Conservation (phyloP, 2,888 invertebrate species). For the Alloscopus bannaensis region DNA sequence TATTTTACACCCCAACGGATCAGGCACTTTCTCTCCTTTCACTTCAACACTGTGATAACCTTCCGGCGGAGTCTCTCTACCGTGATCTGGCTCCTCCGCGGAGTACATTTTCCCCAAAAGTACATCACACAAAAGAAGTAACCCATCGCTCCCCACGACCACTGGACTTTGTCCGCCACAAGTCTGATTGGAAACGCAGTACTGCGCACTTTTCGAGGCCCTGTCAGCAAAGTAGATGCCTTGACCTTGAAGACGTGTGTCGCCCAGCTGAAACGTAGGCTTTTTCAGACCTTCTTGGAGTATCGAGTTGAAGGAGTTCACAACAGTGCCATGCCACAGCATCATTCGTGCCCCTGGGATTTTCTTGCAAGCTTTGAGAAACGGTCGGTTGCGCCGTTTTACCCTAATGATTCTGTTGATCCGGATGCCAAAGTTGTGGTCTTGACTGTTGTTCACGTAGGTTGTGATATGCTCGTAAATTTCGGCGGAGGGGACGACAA, state of each 20-base stretch:
- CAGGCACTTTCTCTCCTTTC: neutral
- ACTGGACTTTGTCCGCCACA: too few relatives aligned
- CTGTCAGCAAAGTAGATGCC: constrained; percentile 56
- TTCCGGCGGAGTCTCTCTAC: neutral
- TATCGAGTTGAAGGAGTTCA: neutral
- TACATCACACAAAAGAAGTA: constrained; percentile 56
- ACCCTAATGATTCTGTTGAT: neutral
- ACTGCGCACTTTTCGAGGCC: constrained; percentile 54
- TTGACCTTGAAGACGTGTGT: constrained; percentile 16
- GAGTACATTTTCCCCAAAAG: constrained; percentile 46
- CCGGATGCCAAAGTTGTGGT: neutral
- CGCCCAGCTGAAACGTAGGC: too few relatives aligned
- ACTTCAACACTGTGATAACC: neutral
- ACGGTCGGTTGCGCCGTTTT: neutral
- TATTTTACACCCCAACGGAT: neutral
- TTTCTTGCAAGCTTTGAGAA: too few relatives aligned
- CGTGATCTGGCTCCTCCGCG: neutral
- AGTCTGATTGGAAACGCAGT: constrained; percentile 10
- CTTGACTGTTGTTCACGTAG: constrained; percentile 11
- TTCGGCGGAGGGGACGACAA: neutral
- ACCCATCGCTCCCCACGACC: neutral
- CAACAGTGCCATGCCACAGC: constrained; percentile 52
- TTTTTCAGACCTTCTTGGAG: constrained; percentile 28
- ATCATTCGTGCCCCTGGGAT: too few relatives aligned
- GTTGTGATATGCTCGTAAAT: neutral